phyloP scores from a whole-genome alignment of 2,113 vertebrate species.

The Rallus limicola region DNA sequence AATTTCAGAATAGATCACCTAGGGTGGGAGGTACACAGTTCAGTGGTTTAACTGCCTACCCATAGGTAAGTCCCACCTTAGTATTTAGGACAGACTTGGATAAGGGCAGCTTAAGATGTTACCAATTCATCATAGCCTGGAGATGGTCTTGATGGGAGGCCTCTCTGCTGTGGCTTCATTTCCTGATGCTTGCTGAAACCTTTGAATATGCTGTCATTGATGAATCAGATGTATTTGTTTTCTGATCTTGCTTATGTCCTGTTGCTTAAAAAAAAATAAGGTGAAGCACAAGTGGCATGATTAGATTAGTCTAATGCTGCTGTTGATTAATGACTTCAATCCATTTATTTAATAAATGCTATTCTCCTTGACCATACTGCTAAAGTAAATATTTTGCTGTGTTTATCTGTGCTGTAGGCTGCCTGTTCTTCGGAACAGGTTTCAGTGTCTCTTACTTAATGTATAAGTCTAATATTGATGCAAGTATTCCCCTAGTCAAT shows the following conservation, averaged over 20 bases:
- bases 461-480: background rate
- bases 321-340: slow-evolving; percentile 27
- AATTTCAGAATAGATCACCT: background rate
- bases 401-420: background rate
- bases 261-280: background rate
- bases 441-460: background rate
- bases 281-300: background rate
- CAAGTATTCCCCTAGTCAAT: background rate
- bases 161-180: background rate
- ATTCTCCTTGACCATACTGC: background rate
- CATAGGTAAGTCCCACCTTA: background rate
- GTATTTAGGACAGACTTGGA: background rate
- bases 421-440: background rate
- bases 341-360: slow-evolving; percentile 23
- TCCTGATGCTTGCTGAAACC: background rate
- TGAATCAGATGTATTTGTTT: background rate
- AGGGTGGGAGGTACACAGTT: background rate
- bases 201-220: background rate
- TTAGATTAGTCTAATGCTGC: background rate
- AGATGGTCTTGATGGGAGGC: background rate
- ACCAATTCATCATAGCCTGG: background rate
- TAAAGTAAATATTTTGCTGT: slow-evolving; percentile 13
- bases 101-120: background rate
- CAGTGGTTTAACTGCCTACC: background rate
- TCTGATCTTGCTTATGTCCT: background rate